phyloP scores from a whole-genome alignment of 2,797 vertebrate genomes.

The Argentina silus region DNA sequence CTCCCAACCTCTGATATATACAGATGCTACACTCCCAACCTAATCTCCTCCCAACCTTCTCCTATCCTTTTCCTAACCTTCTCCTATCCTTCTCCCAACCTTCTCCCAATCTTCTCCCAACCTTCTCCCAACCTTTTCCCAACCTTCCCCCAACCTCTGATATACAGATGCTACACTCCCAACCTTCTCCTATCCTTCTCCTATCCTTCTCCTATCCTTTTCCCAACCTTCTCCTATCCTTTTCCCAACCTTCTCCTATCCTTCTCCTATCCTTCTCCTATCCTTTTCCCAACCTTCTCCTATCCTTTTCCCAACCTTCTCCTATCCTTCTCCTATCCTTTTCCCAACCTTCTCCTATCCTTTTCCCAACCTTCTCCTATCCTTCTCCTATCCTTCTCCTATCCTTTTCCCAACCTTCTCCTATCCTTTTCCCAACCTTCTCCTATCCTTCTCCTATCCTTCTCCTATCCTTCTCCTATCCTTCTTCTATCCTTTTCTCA shows the following conservation, averaged over 20 bases:
- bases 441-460: not conserved
- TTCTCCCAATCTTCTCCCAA: too few species aligned
- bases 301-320: not conserved
- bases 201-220: not conserved
- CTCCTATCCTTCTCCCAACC: too few species aligned
- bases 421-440: too few species aligned
- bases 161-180: slow-evolving; percentile 1
- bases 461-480: not conserved
- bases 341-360: not conserved
- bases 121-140: too few species aligned
- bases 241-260: not conserved
- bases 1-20: not conserved
- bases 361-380: slow-evolving; percentile 10
- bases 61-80: not conserved
- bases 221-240: not conserved
- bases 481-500: not conserved
- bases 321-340: not conserved
- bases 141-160: not conserved
- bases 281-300: too few species aligned
- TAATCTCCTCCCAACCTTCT: not conserved
- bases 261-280: too few species aligned
- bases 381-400: not conserved
- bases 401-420: not conserved
- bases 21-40: slow-evolving; percentile 11
- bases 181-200: not conserved